Base-by-base conservation (phyloP, 2,888 invertebrate genomes). In the Noctua comes region DNA sequence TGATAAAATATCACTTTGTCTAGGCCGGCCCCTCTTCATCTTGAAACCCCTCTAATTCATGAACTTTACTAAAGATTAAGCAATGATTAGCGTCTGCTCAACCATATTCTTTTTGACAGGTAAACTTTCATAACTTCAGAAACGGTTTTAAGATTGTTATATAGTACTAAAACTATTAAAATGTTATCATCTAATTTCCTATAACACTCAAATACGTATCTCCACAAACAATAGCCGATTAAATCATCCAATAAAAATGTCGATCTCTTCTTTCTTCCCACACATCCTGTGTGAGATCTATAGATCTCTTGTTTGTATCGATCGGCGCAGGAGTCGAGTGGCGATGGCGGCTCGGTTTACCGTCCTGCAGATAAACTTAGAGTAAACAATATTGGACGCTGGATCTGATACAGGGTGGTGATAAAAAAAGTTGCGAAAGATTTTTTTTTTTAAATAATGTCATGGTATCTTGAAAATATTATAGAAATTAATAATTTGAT, bases 261-360 rank as follows among this genome's bases (percentile, higher is more conserved):
- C 73, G 73, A 82, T 86, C 83, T 88, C 88, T 31, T 72, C 57
- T 88, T 86, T 82, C 84, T 88, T 89, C 89, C 84, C 89, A 89
- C 90, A 82, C 84, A 87, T 90, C 90, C 82, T 88, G 87, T 83
- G 57, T 64, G 54, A 72, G 82, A 86, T 85, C 84, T 89, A 88
- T 90, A 88, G 88, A 89, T 89, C 88, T 84, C 78, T 84, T 81
- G 70, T 89, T 86, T 88, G 89, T 87, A 91, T 91, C 89, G 91
- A 91, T 91, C 86, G 87, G 88, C 87, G 90, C 90, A 86, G 54
- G 86, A 86, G 88, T 91, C 86, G 79, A 54, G 83, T 91, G 87
- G 86, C 90, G n/a, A n/a, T 90, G 85, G 86, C 90, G 86, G 80
- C 86, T 90, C 89, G 79, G 82, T 87, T 90, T 86, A 89, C 90